Base-by-base conservation (phyloP, 2,113 vertebrate genomes). In the Pedetes capensis region DNA sequence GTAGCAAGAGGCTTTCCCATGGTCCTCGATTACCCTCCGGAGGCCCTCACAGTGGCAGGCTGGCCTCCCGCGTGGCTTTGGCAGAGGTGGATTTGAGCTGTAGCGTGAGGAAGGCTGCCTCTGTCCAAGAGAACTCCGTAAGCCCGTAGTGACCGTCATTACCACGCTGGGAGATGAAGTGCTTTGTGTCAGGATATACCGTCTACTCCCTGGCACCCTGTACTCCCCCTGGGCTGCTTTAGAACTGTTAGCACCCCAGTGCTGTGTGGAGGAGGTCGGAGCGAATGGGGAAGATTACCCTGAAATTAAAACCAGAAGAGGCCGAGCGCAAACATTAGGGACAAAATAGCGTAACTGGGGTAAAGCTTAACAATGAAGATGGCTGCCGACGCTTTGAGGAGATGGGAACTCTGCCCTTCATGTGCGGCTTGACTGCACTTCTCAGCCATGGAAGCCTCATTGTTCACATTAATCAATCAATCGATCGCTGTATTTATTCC, bases 191-290 rank as follows among this genome's bases (percentile, higher is more conserved):
- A 4, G 47, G 8, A 22, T 14, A 1, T 0, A 18, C 23, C 13
- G n/a, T n/a, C 5, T 29, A 0, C 0, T 34, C 23, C 20, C 37
- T 0, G 7, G 0, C 3, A 10, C 0, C 4, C 1, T 0, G 13
- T 0, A 2, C 51, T 11, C 22, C 6, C 3, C 57, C 13, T 2
- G 8, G 5, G 39, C 27, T 64, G n/a, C 39, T 47, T 42, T 0
- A 49, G 83, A 63, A 29, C 7, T 2, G 2, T 11, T 0, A 12
- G 5, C 53, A 6, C 14, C 34, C 9, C 5, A 1, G 2, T 3
- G 12, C n/a, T 0, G 0, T 20, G 1, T 0, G 0, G 23, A 72
- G 34, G n/a, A 57, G 37, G 20, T 3, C 14, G 59, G 9, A 17
- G 34, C 4, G 25, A 9, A 13, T 2, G 6, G 42, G 9, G 37